Base-by-base conservation (phyloP, 1,140 invertebrate genomes). In the Drosophila tsacasi region DNA sequence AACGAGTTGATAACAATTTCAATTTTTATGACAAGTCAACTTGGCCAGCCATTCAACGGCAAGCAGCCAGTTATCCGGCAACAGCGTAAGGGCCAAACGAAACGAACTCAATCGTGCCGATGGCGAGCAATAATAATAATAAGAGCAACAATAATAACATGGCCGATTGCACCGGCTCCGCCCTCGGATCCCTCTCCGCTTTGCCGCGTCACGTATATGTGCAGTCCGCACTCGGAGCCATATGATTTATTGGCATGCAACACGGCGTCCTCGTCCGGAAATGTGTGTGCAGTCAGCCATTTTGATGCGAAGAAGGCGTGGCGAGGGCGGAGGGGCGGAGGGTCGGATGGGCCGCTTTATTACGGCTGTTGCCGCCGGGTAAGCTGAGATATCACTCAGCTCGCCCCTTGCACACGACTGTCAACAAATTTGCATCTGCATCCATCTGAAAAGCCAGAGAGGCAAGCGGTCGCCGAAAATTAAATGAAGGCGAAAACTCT, bases 1-100 rank as follows among this genome's bases (percentile, higher is more conserved):
- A 83, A 85, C 82, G 86, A 91, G 76, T 90, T 90, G 85, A 90
- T 90, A 90, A 90, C 86, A 90, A 86, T 90, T 90, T 90, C 85
- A 90, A 90, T 90, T 90, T 90, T 90, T 90, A 90, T 85, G 85
- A 91, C 85, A 91, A 90, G 86, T 90, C 86, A 85, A 90, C 79
- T 81, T 76, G 69, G 71, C 82, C 66, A 46, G 50, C 47, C 42
- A 37, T 47, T 59, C 58, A 32, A 13, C 42, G 35, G 60, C 46
- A 47, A 46, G 67, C 63, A 71, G 71, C 82, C 66, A 71, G 76
- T 62, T 61, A 67, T 59, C 63, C 62, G 50, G 49, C 57, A 68
- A 57, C 54, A 87, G 55, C 63, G 60, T 54, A 73, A 68, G 54
- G 61, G 71, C 46, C 67, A 71, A 81, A 58, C 68, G 81, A 84